These are phyloP conservation scores for Ictalurus punctatus DNA, from an alignment of 2,113 vertebrate species.

Conservation along the genomic window DNA sequence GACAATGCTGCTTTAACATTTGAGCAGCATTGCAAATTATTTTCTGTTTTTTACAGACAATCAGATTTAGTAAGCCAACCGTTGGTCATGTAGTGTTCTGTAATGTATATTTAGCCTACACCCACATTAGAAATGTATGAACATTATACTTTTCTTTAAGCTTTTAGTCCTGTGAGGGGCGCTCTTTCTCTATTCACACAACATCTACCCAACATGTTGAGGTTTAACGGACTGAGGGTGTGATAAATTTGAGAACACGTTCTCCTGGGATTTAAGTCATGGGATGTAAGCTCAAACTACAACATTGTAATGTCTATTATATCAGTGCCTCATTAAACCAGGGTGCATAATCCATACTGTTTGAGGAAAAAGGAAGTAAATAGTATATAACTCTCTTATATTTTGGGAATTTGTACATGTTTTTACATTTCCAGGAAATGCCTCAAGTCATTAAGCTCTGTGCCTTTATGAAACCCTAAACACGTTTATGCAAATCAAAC, in stretches of 20 bases:
- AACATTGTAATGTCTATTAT: neutral
- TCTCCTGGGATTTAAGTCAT: neutral
- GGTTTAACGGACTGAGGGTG: neutral
- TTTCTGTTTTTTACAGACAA: too few species aligned
- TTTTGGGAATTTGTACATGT: neutral
- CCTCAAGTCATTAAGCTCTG: neutral
- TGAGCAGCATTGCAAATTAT: too few species aligned
- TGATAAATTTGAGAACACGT: neutral
- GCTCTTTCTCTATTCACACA: neutral
- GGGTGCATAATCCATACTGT: neutral
- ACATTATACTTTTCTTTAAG: neutral
- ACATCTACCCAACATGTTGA: neutral
- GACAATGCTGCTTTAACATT: too few species aligned
- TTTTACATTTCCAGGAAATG: neutral
- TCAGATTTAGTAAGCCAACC: neutral
- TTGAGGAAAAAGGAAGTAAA: neutral
- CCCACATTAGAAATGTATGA: neutral
- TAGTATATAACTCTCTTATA: neutral
- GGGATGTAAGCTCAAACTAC: neutral
- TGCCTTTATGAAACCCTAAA: neutral
- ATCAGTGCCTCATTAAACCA: neutral
- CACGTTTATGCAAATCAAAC: neutral
- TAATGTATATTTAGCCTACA: constrained; percentile 6
- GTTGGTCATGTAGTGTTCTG: neutral
- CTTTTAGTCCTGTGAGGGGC: neutral